Base-by-base conservation (phyloP, 2,797 vertebrate genomes). In the Xyrichtys novacula region DNA sequence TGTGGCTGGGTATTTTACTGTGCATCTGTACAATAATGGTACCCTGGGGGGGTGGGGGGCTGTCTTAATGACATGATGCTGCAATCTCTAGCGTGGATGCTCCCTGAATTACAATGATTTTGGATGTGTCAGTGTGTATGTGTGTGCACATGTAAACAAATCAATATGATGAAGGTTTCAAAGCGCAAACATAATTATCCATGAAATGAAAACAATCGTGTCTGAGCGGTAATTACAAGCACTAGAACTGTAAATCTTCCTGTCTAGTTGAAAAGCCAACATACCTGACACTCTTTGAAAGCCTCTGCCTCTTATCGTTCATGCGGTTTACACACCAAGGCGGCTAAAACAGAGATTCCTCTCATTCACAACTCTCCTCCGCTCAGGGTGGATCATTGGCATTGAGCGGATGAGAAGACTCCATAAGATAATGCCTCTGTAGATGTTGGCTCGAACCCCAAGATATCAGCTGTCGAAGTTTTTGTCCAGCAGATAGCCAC, bases 21-120 rank as follows among this genome's bases (percentile, higher is more conserved):
- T 81, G 72, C 72, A 85, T 86, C 84, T 89, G 87, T 85, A 84
- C 82, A 77, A 67, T 89, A 88, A 91, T 78, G 77, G 72, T 61
- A 72, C 90, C 86, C 87, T 68, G 67, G 83, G 68, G 68, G 83
- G 61, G 42, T 25, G 44, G 6, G 61, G 54, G 10, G 7, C 55
- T 86, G 74, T 84, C 74, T 89, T 90, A 91, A 91, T 88, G 88
- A 89, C 81, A 79, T 49, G 28, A 80, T 84, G 74, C 57, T 80
- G 79, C 85, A 88, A 88, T 91, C 75, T 86, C 65, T 59, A 71
- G 61, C 47, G 60, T 72, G 62, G 79, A 87, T 76, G 76, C 61
- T 62, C 19, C 23, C 57, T 78, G 86, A 76, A 88, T 88, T 80
- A 75, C 64, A 86, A 76, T 83, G 63, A 50, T 49, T 75, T 44